Base-by-base conservation (phyloP, 2,888 invertebrate genomes). In the Teleogryllus oceanicus region DNA sequence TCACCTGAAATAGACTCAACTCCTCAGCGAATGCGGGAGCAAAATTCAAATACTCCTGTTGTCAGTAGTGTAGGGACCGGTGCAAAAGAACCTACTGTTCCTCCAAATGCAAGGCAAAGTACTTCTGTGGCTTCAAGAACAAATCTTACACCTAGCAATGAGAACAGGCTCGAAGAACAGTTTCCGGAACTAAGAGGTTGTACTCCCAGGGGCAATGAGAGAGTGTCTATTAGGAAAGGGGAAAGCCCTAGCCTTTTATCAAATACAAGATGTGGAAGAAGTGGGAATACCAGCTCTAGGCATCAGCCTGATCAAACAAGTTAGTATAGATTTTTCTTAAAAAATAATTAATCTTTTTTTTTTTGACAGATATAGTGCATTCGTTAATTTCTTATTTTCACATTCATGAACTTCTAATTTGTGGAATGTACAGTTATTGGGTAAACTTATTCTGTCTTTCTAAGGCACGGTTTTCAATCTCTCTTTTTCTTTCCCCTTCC, bases 1-100 rank as follows among this genome's bases (percentile, higher is more conserved):
- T 92, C 92, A 84, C 89, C 90, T 12, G 62, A 62, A n/a, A 13
- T 62, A n/a, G 62, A 18, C 16, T 62, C 62, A 4, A 62, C 62
- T 5, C 62, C 62, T 62, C 62, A 62, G n/a, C 16, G n/a, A n/a
- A 13, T 62, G n/a, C 62, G 62, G n/a, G 16, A 18, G 62, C 62
- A 62, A 13, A 62, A 62, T n/a, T 62, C 62, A 13, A 13, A 62
- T n/a, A 18, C 62, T n/a, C 62, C 62, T 16, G 62, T 62, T n/a
- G n/a, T 62, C 62, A 62, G 62, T 62, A n/a, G 62, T 18, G 37
- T 37, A 37, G 37, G 37, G 37, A 37, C 37, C 8, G 37, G 37
- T 37, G 37, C 37, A 37, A 37, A 37, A 37, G 62, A 62, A 16
- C 13, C 16, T n/a, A 62, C 16, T n/a, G 13, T n/a, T 62, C 16